A percentile compares a stretch with the other conserved stretches of the same genome.
Conservation (phyloP, 2,113 vertebrate genomes). For the Elephas maximus region DNA sequence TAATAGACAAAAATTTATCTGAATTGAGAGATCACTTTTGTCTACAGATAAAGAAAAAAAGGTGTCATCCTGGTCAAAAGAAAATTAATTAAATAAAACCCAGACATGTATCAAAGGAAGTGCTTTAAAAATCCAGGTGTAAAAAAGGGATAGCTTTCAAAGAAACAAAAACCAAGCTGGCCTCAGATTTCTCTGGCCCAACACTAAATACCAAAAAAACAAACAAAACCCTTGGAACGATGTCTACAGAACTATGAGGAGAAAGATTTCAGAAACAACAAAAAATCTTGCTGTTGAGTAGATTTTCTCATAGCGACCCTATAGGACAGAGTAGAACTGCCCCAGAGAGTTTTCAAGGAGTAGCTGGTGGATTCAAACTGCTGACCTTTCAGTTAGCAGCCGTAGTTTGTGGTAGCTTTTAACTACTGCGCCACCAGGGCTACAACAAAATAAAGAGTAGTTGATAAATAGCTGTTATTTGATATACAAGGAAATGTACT, state of each 20-base stretch:
- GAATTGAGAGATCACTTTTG: not conserved
- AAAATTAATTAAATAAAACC: slow-evolving; percentile 8
- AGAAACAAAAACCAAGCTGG: not conserved
- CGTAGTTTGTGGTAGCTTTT: too few relatives aligned
- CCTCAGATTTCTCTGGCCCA: not conserved
- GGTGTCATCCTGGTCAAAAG: not conserved
- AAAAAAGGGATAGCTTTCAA: not conserved
- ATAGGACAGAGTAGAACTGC: too few relatives aligned
- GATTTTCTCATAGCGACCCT: too few relatives aligned
- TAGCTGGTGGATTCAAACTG: too few relatives aligned
- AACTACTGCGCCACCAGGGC: too few relatives aligned
- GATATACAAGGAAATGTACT: not conserved
- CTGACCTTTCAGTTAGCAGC: too few relatives aligned
- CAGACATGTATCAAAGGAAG: too few relatives aligned
- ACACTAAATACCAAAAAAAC: slow-evolving; percentile 6
- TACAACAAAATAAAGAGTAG: too few relatives aligned
- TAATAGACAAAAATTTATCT: not conserved
- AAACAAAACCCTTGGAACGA: not conserved
- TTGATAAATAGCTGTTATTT: not conserved
- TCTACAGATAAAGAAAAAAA: not conserved
- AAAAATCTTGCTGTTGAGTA: too few relatives aligned
- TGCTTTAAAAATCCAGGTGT: not conserved
- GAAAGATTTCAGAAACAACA: not conserved
- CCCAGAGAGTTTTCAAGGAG: too few relatives aligned
- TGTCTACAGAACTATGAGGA: not conserved